A percentile compares a stretch with the other conserved stretches of the same genome.
phyloP scores from a whole-genome alignment of 2,797 vertebrate species.

The Notolepis coatsorum region DNA sequence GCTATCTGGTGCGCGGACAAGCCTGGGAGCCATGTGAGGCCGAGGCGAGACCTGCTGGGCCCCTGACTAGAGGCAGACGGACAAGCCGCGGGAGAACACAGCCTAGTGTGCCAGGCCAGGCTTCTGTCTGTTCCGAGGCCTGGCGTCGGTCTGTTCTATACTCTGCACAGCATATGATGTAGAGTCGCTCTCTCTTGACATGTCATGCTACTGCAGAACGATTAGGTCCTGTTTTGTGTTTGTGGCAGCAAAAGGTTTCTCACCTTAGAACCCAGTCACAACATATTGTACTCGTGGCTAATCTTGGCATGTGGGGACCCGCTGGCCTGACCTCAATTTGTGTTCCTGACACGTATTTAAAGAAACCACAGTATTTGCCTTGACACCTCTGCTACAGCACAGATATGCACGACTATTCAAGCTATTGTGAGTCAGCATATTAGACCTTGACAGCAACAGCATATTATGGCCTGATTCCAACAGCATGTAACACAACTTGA shows the following conservation, averaged over 20 bases:
- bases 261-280: no score
- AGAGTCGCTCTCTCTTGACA: no score
- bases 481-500: conserved; percentile 39
- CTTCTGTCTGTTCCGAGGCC: neutral
- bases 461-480: no score
- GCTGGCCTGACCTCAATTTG: no score
- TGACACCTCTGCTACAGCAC: no score
- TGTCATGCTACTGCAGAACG: no score
- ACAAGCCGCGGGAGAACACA: conserved; percentile 4
- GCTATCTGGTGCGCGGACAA: conserved; percentile 30
- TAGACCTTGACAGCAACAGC: conserved; percentile 16
- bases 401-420: neutral
- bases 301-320: no score
- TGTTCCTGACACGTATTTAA: no score
- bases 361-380: no score
- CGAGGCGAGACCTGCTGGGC: conserved; percentile 21
- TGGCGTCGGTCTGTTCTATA: neutral
- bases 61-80: conserved; percentile 29
- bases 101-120: conserved; percentile 3
- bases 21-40: neutral
- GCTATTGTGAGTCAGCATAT: conserved; percentile 19
- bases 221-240: no score
- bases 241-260: no score
- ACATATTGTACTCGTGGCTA: no score
- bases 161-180: neutral